Base-by-base conservation (phyloP, 2,113 vertebrate species). In the Talpa occidentalis region DNA sequence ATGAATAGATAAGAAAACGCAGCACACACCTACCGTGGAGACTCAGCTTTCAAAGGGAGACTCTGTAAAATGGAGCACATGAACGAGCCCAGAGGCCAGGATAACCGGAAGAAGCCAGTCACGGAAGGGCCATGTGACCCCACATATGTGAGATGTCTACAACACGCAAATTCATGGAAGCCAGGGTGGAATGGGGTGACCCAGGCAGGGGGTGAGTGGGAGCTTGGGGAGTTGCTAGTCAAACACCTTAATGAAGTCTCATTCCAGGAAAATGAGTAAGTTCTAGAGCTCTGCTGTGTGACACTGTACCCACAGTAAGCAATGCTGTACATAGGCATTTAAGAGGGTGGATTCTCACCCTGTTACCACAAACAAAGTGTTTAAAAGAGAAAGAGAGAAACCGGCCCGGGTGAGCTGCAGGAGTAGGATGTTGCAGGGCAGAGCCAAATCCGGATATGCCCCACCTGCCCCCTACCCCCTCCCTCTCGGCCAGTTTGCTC, bases 401-500 rank as follows among this genome's bases (percentile, higher is more conserved):
- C 17, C 1, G 1, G 52, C 26, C 40, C 8, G 9, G 15, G n/a
- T 30, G 24, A 1, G 0, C 1, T 47, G 35, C 26, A n/a, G 77
- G 6, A 3, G 28, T 62, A 14, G 21, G 64, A 44, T 73, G 3
- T 7, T 19, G 30, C 10, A 62, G 82, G n/a, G 37, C 49, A 49
- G n/a, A 40, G 28, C 37, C 35, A 16, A 54, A 6, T 54, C 52
- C 44, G 67, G 30, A 40, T 11, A 59, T 59, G 24, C 32, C 10
- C 52, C 8, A 24, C 19, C 37, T 16, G 52, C 67, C 52, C 5
- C 19, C 37, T 16, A 37, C 67, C 52, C 5, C 37, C 21, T 40
- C 4, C 44, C 54, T 8, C 52, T 42, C 52, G 26, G 37, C 49
- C 66, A 28, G 17, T 28, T 28, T 22, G 59, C 40, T 47, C 40